phyloP scores from a whole-genome alignment of 2,797 vertebrate species.

The Myripristis jacobus region DNA sequence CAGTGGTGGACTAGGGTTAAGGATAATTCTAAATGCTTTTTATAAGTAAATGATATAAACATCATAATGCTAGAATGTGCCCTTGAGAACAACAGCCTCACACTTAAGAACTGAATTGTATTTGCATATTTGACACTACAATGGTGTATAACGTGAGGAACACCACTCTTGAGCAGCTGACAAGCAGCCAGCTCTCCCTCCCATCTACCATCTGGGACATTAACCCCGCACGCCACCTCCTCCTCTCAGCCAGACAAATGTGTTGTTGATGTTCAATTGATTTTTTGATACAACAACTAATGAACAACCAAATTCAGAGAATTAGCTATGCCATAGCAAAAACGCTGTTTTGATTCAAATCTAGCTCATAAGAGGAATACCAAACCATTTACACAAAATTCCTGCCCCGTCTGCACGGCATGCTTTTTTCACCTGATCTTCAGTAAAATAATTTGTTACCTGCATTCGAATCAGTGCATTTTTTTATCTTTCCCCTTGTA shows the following conservation, averaged over 20 bases:
- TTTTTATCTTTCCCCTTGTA: too few relatives aligned
- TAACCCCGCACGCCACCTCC: constrained; percentile 30
- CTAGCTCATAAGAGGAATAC: not conserved
- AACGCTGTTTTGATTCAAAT: not conserved
- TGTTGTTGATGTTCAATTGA: constrained; percentile 11
- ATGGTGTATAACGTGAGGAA: constrained; percentile 39
- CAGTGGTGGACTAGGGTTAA: not conserved
- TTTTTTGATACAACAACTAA: constrained; percentile 3
- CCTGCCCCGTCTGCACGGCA: not conserved
- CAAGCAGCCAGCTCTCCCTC: constrained; percentile 36
- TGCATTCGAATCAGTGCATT: too few relatives aligned
- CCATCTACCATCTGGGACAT: constrained; percentile 63
- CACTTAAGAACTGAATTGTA: constrained; percentile 12
- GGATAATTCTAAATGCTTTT: not conserved
- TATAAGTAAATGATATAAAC: not conserved
- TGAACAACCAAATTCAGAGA: not conserved
- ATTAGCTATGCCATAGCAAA: not conserved
- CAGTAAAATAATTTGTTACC: too few relatives aligned
- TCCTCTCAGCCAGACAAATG: constrained; percentile 7
- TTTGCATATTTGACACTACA: constrained; percentile 57
- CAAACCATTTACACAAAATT: not conserved
- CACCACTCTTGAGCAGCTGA: constrained; percentile 56
- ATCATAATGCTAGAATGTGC: not conserved
- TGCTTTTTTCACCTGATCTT: too few relatives aligned
- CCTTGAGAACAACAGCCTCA: constrained; percentile 20